Evolutionary conservation across 2,888 invertebrate genomes (phyloP).

Genomic region (Ophion obscuratus): DNA sequence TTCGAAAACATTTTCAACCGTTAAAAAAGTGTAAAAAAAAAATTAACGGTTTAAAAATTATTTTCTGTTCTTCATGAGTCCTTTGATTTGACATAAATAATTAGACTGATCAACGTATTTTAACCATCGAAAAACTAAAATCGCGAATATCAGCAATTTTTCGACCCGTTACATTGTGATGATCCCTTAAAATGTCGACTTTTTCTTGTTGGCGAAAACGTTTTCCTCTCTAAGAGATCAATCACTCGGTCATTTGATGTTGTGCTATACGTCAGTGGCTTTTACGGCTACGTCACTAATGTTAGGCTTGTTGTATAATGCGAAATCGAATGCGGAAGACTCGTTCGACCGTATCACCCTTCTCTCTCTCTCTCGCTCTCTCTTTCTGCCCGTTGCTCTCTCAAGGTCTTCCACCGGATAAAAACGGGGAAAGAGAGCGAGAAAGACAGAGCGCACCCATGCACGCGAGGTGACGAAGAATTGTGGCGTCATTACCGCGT

Average conservation of each 20-base stretch:
- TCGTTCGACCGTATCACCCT: conserved; percentile 3
- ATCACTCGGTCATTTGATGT: background rate
- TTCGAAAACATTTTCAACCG: no score
- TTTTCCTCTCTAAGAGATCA: background rate
- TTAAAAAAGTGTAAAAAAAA: no score
- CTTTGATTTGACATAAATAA: no score
- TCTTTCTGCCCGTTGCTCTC: conserved; percentile 2
- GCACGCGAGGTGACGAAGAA: conserved; percentile 33
- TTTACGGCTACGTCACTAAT: background rate
- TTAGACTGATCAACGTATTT: no score
- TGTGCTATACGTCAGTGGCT: background rate
- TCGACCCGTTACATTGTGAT: no score
- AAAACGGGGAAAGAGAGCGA: background rate
- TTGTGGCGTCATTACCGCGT: conserved; percentile 32
- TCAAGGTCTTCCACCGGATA: conserved; percentile 13
- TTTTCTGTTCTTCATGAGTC: no score
- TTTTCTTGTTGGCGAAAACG: background rate
- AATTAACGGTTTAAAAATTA: no score
- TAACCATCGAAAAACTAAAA: no score
- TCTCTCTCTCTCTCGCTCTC: background rate
- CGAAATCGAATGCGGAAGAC: background rate
- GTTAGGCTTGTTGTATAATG: no score
- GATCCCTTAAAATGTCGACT: no score
- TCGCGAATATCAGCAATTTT: no score
- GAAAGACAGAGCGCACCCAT: background rate